Evolutionary conservation across 2,113 vertebrate species (phyloP), one percentile per base, ranked within the genome.

Genomic region (Siniperca chuatsi): DNA sequence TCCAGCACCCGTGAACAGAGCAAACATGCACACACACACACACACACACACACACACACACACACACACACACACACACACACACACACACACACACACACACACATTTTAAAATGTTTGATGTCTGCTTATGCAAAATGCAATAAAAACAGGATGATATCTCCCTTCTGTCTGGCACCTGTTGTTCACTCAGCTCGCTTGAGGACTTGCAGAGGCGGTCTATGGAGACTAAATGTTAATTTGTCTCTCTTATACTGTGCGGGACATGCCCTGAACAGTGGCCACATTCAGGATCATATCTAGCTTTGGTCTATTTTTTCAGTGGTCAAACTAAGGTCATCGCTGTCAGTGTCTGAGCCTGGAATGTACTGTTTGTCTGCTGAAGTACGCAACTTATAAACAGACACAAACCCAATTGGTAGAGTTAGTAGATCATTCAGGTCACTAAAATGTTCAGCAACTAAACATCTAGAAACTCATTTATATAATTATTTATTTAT

Each of bases 101-200:
- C 35, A 55, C 4, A 33, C 61, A 35, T 33, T 72, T 72, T 80
- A 33, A 71, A 81, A 70, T 23, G 48, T 78, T 80, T 84, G 70
- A 92, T 82, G 76, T 94, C 65, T 40, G 75, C 57, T 89, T 20
- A 89, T 92, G 91, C 83, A 93, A 94, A 48, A 94, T 90, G 52
- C 73, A 86, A 40, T 84, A 71, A 89, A 90, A 89, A 83, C 58
- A 78, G 48, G 73, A 86, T 87, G 62, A 48, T 87, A 90, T 93
- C 86, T 90, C 78, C 37, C 75, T 70, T 65, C 84, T 54, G 78
- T 79, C 70, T 78, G 81, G 77, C 83, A 87, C 83, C 89, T 94
- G 86, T 75, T 74, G 72, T 87, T 90, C 79, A 13, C 52, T 79
- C 58, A 2, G n/a, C 52, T 65, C 25, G 18, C 44, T 10, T 15